Base-by-base conservation (phyloP, 2,888 invertebrate genomes). In the Lasius platythorax region DNA sequence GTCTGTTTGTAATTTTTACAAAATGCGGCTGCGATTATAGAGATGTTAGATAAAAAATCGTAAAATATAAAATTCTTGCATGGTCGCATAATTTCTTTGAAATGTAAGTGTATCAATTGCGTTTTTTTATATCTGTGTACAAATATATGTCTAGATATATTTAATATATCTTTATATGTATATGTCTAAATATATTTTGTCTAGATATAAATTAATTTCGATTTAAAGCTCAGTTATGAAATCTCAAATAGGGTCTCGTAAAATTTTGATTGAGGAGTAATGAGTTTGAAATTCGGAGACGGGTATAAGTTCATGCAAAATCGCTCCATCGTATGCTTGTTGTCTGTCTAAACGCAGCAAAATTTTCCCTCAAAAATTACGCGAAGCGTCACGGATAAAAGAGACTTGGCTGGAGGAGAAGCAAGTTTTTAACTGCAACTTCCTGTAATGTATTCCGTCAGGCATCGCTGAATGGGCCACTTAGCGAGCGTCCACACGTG, bases 381-480 rank as follows among this genome's bases (percentile, higher is more conserved):
- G 46, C 46, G 37, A 50, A 63, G 23, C 61, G 28, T 63, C 23
- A 9, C 56, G 28, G 11, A 73, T 61, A 73, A 81, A 81, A 73
- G 72, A 50, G 37, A 50, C 50, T 63, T 37, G n/a, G 46, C 11
- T 43, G 40, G 28, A 8, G 64, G 40, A 79, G 72, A 66, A 68
- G 74, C 89, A 91, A 91, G 87, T 93, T 93, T 93, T 93, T 92
- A 94, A 94, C 93, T 92, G 92, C 92, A 91, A 92, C 92, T 94
- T 93, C 93, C 94, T 92, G 93, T 93, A 93, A 93, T 92, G 92
- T 92, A 94, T 93, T 94, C 93, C 92, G 91, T 92, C 91, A 89
- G 91, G 84, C 89, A 88, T 83, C 90, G 84, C 84, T 93, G 92
- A 93, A 93, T 93, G 94, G 92, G 92, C 93, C 93, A 93, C 93